A percentile compares a stretch with the other conserved stretches of the same genome.
Conservation (phyloP, 2,888 invertebrate genomes). For the Geotrupes spiniger region DNA sequence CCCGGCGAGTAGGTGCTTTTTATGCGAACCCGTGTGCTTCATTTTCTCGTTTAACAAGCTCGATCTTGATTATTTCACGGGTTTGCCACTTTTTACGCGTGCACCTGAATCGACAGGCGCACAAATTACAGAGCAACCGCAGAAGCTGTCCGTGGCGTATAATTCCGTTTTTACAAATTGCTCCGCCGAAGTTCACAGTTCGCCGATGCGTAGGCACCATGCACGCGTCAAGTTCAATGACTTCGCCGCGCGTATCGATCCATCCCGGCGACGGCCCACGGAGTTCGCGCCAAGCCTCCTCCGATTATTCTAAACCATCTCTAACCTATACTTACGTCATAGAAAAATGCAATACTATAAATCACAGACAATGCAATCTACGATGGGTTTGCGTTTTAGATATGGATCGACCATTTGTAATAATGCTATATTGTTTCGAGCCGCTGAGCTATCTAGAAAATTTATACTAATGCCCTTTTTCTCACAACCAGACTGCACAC, state of each 20-base stretch:
- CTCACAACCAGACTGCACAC: too few relatives aligned
- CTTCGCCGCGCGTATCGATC: conserved; percentile 30
- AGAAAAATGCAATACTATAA: conserved; percentile 25
- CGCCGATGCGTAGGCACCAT: conserved; percentile 9
- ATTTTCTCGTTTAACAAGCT: too few relatives aligned
- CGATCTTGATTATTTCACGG: too few relatives aligned
- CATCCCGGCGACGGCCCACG: conserved; percentile 37
- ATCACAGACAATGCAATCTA: conserved; percentile 21
- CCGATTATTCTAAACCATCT: conserved; percentile 23
- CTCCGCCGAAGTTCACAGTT: conserved; percentile 3
- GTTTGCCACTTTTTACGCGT: too few relatives aligned
- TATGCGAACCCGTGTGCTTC: too few relatives aligned
- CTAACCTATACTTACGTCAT: conserved; percentile 28
- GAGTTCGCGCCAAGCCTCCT: conserved; percentile 35
- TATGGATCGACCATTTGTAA: conserved; percentile 4
- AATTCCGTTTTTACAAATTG: conserved; percentile 2
- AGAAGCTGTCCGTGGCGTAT: conserved; percentile 3
- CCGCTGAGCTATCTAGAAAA: too few relatives aligned
- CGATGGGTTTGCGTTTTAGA: conserved; percentile 6
- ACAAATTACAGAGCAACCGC: conserved; percentile 4
- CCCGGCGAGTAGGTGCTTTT: too few relatives aligned
- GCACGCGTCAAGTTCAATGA: conserved; percentile 40
- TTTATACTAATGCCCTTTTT: too few relatives aligned
- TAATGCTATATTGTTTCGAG: conserved; percentile 5
- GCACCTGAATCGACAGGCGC: too few relatives aligned